Evolutionary conservation across 2,888 invertebrate species (phyloP).

Genomic region (Ochropacha duplaris): DNA sequence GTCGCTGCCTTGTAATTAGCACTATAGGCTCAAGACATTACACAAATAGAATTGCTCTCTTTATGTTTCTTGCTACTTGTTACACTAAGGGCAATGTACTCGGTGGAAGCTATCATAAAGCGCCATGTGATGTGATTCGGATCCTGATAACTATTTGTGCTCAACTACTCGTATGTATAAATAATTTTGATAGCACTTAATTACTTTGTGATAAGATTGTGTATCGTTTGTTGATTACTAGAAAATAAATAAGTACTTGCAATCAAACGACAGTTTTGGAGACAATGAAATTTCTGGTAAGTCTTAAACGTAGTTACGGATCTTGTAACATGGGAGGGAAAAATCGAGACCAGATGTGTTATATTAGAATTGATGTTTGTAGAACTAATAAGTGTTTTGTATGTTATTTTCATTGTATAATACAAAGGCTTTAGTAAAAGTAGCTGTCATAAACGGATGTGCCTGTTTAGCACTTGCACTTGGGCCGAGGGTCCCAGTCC

Average conservation of each 20-base stretch:
- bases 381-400: constrained; percentile 24
- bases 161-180: not conserved
- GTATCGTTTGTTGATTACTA: not conserved
- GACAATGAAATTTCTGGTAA: not conserved
- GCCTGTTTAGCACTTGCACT: constrained; percentile 43
- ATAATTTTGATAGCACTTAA: not conserved
- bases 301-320: not conserved
- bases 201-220: not conserved
- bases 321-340: not conserved
- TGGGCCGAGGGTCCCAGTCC: constrained; percentile 27
- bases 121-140: constrained; percentile 11
- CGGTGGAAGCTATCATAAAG: constrained; percentile 23
- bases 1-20: constrained; percentile 60
- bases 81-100: constrained; percentile 48
- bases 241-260: not conserved
- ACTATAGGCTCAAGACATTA: constrained; percentile 50
- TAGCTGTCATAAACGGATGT: constrained; percentile 40
- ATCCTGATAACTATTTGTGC: constrained; percentile 11
- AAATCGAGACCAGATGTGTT: not conserved
- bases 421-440: constrained; percentile 23
- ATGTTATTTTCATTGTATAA: constrained; percentile 19
- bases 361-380: constrained; percentile 23
- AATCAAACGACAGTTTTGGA: not conserved
- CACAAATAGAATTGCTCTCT: constrained; percentile 58
- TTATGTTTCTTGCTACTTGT: constrained; percentile 45